Evolutionary conservation across 2,888 invertebrate species (phyloP).

Genomic region (Gymnosoma rotundatum): DNA sequence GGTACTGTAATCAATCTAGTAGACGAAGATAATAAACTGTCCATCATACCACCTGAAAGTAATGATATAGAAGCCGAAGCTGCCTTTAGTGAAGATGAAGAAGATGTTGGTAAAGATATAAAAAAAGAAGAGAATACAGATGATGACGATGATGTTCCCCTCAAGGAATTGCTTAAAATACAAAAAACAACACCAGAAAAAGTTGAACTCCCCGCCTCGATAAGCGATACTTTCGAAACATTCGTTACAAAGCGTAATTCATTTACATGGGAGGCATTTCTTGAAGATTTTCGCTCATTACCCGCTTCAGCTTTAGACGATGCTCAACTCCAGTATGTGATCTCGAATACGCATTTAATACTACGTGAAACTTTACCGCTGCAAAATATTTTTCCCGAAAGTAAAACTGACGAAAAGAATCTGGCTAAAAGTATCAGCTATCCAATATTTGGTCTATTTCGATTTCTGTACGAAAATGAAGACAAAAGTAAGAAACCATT

Average conservation of each 20-base stretch:
- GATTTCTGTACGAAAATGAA: slow-evolving; percentile 89
- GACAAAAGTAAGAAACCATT: slow-evolving; percentile 90
- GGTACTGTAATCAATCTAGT: slow-evolving; percentile 51
- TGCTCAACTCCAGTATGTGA: slow-evolving; percentile 81
- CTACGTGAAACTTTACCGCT: slow-evolving; percentile 81
- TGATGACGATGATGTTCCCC: slow-evolving; percentile 87
- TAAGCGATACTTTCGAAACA: slow-evolving; percentile 81
- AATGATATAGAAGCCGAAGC: slow-evolving; percentile 80
- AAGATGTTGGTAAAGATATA: slow-evolving; percentile 84
- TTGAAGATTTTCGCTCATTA: slow-evolving; percentile 80
- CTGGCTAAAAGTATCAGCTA: slow-evolving; percentile 90
- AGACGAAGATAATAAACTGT: slow-evolving; percentile 76
- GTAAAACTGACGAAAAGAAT: slow-evolving; percentile 84
- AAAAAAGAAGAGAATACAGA: slow-evolving; percentile 82
- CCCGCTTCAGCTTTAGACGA: slow-evolving; percentile 80
- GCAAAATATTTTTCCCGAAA: slow-evolving; percentile 83
- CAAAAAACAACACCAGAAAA: slow-evolving; percentile 80
- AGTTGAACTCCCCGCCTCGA: slow-evolving; percentile 80
- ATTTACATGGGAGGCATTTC: slow-evolving; percentile 80
- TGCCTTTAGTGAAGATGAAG: slow-evolving; percentile 82
- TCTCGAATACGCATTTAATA: slow-evolving; percentile 79
- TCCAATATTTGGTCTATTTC: slow-evolving; percentile 93
- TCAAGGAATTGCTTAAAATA: slow-evolving; percentile 85
- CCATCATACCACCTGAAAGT: slow-evolving; percentile 73
- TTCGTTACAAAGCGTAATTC: slow-evolving; percentile 80